Percentiles rank a stretch among this genome's conserved stretches.
These are phyloP conservation scores for Perithous albicinctus DNA, from an alignment of 2,888 invertebrate genomes.

Conservation along the genomic window DNA sequence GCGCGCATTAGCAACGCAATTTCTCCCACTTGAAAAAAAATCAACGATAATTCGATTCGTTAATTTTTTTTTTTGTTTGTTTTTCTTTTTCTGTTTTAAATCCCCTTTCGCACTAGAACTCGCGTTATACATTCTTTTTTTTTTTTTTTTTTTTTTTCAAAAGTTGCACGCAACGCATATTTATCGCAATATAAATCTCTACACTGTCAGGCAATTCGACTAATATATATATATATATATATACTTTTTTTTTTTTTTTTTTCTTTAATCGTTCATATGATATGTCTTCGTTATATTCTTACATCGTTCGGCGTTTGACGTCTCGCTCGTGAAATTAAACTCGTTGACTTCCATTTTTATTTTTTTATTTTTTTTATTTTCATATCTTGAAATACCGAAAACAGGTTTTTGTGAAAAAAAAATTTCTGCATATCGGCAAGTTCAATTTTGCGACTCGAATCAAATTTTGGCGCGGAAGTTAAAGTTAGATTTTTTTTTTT, in stretches of 20 bases:
- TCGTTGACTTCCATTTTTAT: too few species aligned
- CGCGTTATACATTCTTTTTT: too few species aligned
- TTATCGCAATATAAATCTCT: slow-evolving; percentile 80
- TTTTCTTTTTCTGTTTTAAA: slow-evolving; percentile 1
- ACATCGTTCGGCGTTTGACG: slow-evolving; percentile 78
- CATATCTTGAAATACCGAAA: background rate
- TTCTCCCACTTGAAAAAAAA: slow-evolving; percentile 31
- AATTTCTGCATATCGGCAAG: background rate
- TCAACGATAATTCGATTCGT: slow-evolving; percentile 9
- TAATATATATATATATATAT: too few species aligned
- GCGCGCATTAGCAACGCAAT: slow-evolving; percentile 35
- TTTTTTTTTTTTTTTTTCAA: too few species aligned
- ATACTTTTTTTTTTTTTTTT: slow-evolving; percentile 71
- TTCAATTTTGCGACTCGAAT: background rate
- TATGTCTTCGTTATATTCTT: slow-evolving; percentile 84
- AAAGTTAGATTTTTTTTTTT: background rate
- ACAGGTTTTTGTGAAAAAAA: background rate
- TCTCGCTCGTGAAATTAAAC: slow-evolving; percentile 77
- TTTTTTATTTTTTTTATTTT: background rate
- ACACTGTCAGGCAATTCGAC: slow-evolving; percentile 83
- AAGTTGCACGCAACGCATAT: slow-evolving; percentile 80
- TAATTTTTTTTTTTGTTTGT: too few species aligned
- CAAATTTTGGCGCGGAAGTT: background rate
- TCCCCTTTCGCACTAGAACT: slow-evolving; percentile 25
- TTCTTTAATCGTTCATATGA: slow-evolving; percentile 75